Evolutionary conservation across 1,140 invertebrate genomes (phyloP).

Genomic region (Polypedilum vanderplanki): DNA sequence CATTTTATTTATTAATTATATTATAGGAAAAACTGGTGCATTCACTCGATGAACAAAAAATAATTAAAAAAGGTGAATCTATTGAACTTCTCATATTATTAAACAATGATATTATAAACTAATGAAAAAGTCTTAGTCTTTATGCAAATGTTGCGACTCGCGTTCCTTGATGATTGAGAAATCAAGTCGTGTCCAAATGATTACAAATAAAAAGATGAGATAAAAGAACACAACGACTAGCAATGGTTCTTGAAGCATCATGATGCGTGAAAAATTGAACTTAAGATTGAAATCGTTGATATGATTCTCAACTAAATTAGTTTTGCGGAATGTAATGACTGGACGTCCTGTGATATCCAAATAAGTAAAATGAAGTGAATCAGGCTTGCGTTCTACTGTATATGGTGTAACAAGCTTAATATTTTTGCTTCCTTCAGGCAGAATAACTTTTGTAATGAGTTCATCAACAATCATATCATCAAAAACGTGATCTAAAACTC

Average conservation of each 20-base stretch:
- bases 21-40: background rate
- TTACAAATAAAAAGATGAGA: conserved; percentile 82
- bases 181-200: conserved; percentile 91
- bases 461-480: conserved; percentile 96
- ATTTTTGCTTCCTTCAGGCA: conserved; percentile 86
- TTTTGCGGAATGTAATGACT: conserved; percentile 78
- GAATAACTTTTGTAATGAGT: conserved; percentile 80
- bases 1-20: background rate
- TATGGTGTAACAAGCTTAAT: conserved; percentile 81
- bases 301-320: conserved; percentile 91
- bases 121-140: conserved; percentile 40
- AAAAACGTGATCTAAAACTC: conserved; percentile 90
- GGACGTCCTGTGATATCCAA: conserved; percentile 89
- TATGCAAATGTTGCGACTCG: conserved; percentile 43
- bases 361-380: conserved; percentile 85
- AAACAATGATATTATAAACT: background rate
- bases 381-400: conserved; percentile 61
- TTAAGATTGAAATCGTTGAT: conserved; percentile 85
- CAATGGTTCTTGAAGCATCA: conserved; percentile 89
- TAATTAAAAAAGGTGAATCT: background rate
- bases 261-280: conserved; percentile 78
- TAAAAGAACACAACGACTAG: conserved; percentile 84
- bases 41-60: background rate
- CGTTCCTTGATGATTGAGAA: conserved; percentile 72
- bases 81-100: background rate